Evolutionary conservation across 1,140 invertebrate genomes (phyloP), one percentile per base, ranked within the genome.

Genomic region (Onthophagus taurus): DNA sequence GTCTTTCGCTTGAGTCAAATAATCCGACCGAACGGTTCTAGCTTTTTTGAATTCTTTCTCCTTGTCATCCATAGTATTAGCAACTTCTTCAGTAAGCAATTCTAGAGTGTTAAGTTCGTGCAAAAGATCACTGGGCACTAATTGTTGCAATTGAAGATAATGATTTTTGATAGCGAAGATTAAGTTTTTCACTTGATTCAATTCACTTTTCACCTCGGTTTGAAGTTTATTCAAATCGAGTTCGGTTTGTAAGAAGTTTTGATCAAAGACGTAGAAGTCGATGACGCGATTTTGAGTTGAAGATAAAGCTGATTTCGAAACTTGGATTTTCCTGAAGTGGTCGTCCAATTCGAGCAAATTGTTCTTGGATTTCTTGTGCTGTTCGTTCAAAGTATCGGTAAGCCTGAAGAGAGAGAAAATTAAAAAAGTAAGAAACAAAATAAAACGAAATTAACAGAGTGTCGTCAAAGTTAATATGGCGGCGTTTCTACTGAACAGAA

Each of bases 11-110:
- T 87, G 87, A 12, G 71, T 67, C 6, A 78, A 60, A 62, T 89
- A 92, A 44, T 92, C 88, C 14, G 77, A 77, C 13, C 87, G 74
- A 37, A 83, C 74, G 12, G 86, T 88, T 52, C 78, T 76, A 5
- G 88, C 89, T 34, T 85, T 77, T 59, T 89, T 89, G 61, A 85
- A 81, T 62, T 91, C 86, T 55, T 82, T 75, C 50, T 85, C 77
- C 61, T 89, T 89, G 54, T 89, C 85, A 52, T 91, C 88, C 81
- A 91, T 85, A 6, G 75, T 75, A 47, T 78, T 77, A 23, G 74
- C 70, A 12, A 87, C 72, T 37, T 78, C 75, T 63, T 94, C 89
- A 18, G 83, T 75, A n/a, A 81, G 70, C 31, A 93, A 66, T 66
- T 88, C 85, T 47, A 88, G 69, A 41, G 77, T 72, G 2, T 81